A percentile compares a stretch with the other conserved stretches of the same genome.
phyloP scores from a whole-genome alignment of 2,113 vertebrate species.

The Cyprinus carpio region DNA sequence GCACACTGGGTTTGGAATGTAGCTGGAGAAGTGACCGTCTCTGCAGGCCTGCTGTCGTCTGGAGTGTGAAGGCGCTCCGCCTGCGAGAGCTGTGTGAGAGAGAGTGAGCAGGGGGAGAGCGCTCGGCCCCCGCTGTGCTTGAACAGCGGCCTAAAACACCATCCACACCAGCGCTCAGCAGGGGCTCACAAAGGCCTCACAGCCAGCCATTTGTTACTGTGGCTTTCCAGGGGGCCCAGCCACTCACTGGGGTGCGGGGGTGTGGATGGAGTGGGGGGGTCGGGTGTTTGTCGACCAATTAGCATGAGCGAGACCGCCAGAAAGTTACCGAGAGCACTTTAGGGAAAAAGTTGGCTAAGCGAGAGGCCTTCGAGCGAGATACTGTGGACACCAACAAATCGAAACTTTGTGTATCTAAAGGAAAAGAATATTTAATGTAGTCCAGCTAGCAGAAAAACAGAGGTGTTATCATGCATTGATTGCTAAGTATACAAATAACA shows the following conservation, averaged over 20 bases:
- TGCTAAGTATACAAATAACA: not conserved
- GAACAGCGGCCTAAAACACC: constrained; percentile 83
- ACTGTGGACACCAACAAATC: constrained; percentile 51
- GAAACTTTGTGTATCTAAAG: constrained; percentile 48
- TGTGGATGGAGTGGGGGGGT: constrained; percentile 47
- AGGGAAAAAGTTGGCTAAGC: constrained; percentile 64
- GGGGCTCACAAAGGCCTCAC: constrained; percentile 76
- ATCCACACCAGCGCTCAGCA: constrained; percentile 81
- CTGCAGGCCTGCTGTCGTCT: constrained; percentile 81
- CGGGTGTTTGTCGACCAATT: constrained; percentile 80
- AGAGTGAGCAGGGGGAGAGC: constrained; percentile 53
- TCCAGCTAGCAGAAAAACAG: not conserved
- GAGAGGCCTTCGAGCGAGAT: constrained; percentile 40
- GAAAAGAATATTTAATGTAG: constrained; percentile 27
- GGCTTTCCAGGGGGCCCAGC: constrained; percentile 78
- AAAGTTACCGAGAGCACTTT: constrained; percentile 71
- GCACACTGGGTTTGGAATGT: constrained; percentile 62
- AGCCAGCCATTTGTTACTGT: constrained; percentile 83
- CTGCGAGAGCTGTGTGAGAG: constrained; percentile 58
- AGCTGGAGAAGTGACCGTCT: constrained; percentile 81
- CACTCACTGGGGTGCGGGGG: constrained; percentile 59
- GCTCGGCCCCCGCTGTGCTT: constrained; percentile 77
- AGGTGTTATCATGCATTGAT: not conserved
- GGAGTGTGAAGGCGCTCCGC: constrained; percentile 79
- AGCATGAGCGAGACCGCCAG: constrained; percentile 78